Base-by-base conservation (phyloP, 2,113 vertebrate genomes). In the Geococcyx californianus region DNA sequence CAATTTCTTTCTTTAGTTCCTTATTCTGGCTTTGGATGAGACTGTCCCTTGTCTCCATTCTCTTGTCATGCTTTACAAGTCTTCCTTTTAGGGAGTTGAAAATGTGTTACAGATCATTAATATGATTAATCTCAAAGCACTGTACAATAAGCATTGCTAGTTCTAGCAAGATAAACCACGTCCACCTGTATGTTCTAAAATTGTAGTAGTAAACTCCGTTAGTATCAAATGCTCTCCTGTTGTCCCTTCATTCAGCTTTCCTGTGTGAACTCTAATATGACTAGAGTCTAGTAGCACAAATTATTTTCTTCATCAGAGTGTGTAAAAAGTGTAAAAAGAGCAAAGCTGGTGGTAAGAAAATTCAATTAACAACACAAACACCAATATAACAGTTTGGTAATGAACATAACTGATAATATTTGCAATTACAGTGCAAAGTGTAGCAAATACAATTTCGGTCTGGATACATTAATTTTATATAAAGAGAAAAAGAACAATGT, bases 401-500 rank as follows among this genome's bases (percentile, higher is more conserved):
- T 62, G 40, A 80, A 78, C 81, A 86, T 38, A 89, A 76, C 60
- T 52, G 31, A 62, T 70, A 81, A 88, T 63, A n/a, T 84, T 88
- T 95, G 47, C 15, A 70, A 78, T 80, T 84, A 31, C 68, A 90
- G 36, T 59, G 34, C 38, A 89, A 79, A 60, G 3, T 75, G n/a
- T 62, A 74, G 15, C 16, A 93, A 95, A 97, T 89, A 29, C 13
- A 69, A 36, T 89, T 67, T 13, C 28, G 70, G 17, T 70, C 54
- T 90, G 44, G 44, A 54, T 72, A 44, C 5, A 38, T 78, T 83
- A 81, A 86, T 89, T 93, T 86, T 83, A 55, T 87, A 82, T 56
- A 45, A 88, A 77, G 8, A 94, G 70, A 81, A 97, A 90, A 66
- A 81, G 86, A 85, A 47, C 85, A 94, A 72, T 13, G 17, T 82